A percentile compares a stretch with the other conserved stretches of the same genome.
These are phyloP conservation scores for Oscheius sp. DNA, from an alignment of 2,888 invertebrate species.

Conservation along the genomic window DNA sequence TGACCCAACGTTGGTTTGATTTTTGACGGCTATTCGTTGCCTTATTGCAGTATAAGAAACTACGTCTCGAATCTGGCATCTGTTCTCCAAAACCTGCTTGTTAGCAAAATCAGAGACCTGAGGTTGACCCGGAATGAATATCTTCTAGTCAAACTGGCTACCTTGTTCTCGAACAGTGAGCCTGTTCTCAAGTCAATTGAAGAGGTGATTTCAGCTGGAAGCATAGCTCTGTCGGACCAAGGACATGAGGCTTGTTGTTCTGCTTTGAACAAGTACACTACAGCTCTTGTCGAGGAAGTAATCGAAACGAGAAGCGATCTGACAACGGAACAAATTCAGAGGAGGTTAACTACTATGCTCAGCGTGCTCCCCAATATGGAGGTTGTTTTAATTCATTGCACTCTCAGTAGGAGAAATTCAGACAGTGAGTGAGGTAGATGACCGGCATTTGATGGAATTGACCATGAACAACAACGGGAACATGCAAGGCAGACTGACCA, in stretches of 20 bases:
- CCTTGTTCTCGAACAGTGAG: conserved; percentile 42
- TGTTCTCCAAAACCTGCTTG: conserved; percentile 34
- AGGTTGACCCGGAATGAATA: conserved; percentile 38
- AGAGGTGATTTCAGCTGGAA: background rate
- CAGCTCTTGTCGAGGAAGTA: conserved; percentile 10
- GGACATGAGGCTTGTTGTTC: background rate
- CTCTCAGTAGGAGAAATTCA: background rate
- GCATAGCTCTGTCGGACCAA: conserved; percentile 3
- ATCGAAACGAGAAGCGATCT: background rate
- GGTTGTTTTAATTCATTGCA: conserved; percentile 1
- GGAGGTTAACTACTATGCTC: conserved; percentile 1
- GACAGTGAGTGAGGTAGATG: conserved; percentile 27
- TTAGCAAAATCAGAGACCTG: conserved; percentile 32
- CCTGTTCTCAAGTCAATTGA: background rate
- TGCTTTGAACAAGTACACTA: conserved; percentile 16
- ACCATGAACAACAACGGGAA: conserved; percentile 2
- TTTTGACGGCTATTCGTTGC: background rate
- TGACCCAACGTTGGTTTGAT: conserved; percentile 42
- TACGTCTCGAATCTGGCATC: conserved; percentile 38
- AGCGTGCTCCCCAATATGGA: background rate
- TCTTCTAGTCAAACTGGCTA: conserved; percentile 39
- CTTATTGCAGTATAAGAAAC: conserved; percentile 32
- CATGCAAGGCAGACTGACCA: conserved; percentile 24
- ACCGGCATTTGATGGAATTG: conserved; percentile 16
- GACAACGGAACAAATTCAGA: background rate